A percentile compares a stretch with the other conserved stretches of the same genome.
Conservation (phyloP, 2,888 invertebrate species). For the Frankliniella intonsa region DNA sequence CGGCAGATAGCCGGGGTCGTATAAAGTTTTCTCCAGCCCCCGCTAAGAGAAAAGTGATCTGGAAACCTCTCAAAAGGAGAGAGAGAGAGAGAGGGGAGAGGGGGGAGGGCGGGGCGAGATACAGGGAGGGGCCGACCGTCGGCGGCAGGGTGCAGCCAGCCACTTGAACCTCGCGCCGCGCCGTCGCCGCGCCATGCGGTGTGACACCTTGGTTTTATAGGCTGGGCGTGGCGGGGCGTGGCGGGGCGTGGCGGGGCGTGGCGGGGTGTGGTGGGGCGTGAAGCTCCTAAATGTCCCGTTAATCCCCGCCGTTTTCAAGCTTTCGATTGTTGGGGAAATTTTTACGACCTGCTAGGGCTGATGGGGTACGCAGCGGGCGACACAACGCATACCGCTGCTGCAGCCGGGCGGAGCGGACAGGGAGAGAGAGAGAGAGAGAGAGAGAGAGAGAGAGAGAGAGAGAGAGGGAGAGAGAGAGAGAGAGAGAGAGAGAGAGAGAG, state of each 20-base stretch:
- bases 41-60: no score
- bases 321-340: conserved; percentile 25
- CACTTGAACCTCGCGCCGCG: no score
- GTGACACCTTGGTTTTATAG: conserved; percentile 22
- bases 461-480: no score
- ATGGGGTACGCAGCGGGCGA: neutral
- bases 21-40: no score
- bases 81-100: neutral
- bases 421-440: no score
- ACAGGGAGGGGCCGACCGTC: neutral
- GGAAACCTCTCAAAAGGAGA: neutral
- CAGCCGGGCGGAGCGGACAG: no score
- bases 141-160: neutral
- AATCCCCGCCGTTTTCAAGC: conserved; percentile 17
- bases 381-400: no score
- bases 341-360: neutral
- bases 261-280: neutral
- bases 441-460: no score
- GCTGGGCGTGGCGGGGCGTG: neutral
- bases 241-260: neutral
- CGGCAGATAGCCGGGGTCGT: no score
- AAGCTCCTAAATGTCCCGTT: conserved; percentile 23
- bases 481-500: no score
- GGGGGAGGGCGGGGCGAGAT: neutral
- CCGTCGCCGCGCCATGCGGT: no score